These are phyloP conservation scores for Yoshiicerus persimilis DNA, from an alignment of 1,140 invertebrate species.

Conservation along the genomic window DNA sequence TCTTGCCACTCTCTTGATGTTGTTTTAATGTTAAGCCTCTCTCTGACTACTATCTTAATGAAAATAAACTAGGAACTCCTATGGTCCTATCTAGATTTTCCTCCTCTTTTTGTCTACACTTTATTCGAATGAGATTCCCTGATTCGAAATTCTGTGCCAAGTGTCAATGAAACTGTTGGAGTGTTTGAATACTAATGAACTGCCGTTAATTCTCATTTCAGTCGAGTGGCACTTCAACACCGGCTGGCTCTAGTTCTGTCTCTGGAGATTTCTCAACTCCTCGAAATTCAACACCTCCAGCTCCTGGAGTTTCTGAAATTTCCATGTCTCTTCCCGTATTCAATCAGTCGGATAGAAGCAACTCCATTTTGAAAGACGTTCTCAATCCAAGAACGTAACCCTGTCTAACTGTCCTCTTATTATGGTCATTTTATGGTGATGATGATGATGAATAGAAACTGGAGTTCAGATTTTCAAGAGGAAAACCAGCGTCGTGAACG, in stretches of 20 bases:
- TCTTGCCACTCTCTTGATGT: neutral
- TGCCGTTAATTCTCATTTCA: constrained; percentile 44
- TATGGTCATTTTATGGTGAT: neutral
- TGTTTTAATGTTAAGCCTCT: neutral
- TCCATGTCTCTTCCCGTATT: constrained; percentile 46
- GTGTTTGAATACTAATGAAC: constrained; percentile 47
- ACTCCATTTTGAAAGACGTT: constrained; percentile 49
- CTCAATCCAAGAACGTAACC: constrained; percentile 44
- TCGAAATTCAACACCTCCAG: constrained; percentile 29
- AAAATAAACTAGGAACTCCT: neutral
- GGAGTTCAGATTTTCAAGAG: neutral
- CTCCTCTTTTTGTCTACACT: constrained; percentile 3
- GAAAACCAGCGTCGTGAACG: neutral
- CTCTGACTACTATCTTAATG: neutral
- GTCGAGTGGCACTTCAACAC: constrained; percentile 41
- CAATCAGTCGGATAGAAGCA: constrained; percentile 46
- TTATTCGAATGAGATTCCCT: neutral
- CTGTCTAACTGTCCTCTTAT: neutral
- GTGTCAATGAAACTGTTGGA: constrained; percentile 27
- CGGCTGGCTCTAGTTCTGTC: constrained; percentile 31
- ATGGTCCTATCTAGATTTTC: neutral
- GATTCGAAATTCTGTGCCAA: neutral
- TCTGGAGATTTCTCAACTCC: neutral
- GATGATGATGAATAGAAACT: neutral
- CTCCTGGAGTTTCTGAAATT: constrained; percentile 36